phyloP scores from a whole-genome alignment of 2,888 invertebrate genomes.

The Physocephala rufipes region DNA sequence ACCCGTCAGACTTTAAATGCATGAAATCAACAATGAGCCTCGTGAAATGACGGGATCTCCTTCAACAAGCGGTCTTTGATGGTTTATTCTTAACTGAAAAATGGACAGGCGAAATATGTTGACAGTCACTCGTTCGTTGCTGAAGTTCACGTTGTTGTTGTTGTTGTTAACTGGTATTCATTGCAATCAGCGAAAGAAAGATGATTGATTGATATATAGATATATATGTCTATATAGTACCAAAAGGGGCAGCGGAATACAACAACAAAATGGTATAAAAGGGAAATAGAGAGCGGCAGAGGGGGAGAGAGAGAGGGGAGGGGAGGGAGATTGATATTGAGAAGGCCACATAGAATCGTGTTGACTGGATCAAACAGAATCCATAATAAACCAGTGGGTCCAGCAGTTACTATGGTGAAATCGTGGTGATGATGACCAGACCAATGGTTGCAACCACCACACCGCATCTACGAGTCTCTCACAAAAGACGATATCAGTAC shows the following conservation, averaged over 20 bases:
- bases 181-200: constrained; percentile 26
- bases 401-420: too few relatives aligned
- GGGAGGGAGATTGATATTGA: not conserved
- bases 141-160: constrained; percentile 13
- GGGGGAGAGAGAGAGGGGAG: not conserved
- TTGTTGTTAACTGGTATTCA: constrained; percentile 7
- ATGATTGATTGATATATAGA: constrained; percentile 37
- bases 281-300: not conserved
- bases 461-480: too few relatives aligned
- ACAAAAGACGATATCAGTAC: too few relatives aligned
- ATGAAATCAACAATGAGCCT: constrained; percentile 17
- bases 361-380: constrained; percentile 17
- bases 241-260: constrained; percentile 24
- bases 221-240: constrained; percentile 41
- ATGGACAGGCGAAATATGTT: constrained; percentile 43
- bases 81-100: constrained; percentile 37
- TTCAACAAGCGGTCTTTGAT: constrained; percentile 19
- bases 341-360: constrained; percentile 11
- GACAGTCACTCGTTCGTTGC: constrained; percentile 30
- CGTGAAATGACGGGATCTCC: constrained; percentile 16
- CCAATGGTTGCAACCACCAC: too few relatives aligned
- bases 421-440: too few relatives aligned
- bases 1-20: not conserved
- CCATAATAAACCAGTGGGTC: not conserved
- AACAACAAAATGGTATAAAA: not conserved